Evolutionary conservation across 2,888 invertebrate species (phyloP).

Genomic region (Linyphia triangularis): DNA sequence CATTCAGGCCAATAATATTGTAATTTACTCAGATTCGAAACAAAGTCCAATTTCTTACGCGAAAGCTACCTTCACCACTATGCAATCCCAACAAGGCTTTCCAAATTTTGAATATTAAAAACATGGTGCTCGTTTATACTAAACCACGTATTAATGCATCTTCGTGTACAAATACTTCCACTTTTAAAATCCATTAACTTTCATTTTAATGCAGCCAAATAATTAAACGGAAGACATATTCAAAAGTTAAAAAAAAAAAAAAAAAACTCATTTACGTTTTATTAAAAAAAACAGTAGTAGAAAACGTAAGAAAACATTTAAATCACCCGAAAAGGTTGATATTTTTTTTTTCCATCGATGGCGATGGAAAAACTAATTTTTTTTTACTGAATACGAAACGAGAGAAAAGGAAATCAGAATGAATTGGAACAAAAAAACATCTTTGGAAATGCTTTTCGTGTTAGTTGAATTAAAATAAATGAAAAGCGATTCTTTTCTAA

Average conservation of each 20-base stretch:
- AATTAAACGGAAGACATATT: neutral
- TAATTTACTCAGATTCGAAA: too few species aligned
- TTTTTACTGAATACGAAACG: neutral
- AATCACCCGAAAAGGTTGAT: neutral
- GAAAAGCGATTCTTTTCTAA: conserved; percentile 56
- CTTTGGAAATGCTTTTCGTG: conserved; percentile 15
- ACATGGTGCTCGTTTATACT: too few species aligned
- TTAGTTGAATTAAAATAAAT: conserved; percentile 63
- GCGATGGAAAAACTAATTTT: conserved; percentile 31
- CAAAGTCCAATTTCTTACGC: too few species aligned
- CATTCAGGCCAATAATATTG: too few species aligned
- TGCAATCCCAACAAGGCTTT: too few species aligned
- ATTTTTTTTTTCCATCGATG: neutral
- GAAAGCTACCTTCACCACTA: too few species aligned
- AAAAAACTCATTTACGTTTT: neutral
- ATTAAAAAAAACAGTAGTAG: neutral
- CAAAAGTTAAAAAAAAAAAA: neutral
- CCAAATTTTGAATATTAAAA: too few species aligned
- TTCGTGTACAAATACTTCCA: neutral
- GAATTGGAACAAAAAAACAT: neutral
- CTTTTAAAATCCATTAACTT: neutral
- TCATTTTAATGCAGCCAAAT: neutral
- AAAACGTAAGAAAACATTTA: neutral
- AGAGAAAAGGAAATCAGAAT: neutral
- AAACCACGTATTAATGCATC: too few species aligned